phyloP scores from a whole-genome alignment of 1,140 invertebrate genomes.

The Caerostris extrusa region DNA sequence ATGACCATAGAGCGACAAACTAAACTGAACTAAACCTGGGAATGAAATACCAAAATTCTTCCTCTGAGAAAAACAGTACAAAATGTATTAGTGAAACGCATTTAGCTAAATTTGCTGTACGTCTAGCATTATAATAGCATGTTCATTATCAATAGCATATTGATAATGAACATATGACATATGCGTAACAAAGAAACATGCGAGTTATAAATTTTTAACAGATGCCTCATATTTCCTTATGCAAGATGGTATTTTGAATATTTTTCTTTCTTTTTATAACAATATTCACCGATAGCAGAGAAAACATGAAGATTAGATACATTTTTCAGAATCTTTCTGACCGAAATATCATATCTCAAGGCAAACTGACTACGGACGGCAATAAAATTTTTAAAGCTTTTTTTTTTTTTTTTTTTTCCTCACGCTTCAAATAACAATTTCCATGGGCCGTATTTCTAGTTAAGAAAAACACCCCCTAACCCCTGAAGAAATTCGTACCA shows the following conservation, averaged over 20 bases:
- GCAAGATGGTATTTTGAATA: not conserved
- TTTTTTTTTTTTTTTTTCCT: too few species aligned
- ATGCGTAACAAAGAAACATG: too few species aligned
- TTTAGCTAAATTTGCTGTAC: too few species aligned
- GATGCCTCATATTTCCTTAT: not conserved
- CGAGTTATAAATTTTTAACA: not conserved
- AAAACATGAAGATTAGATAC: not conserved
- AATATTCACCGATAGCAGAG: not conserved
- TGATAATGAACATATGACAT: too few species aligned
- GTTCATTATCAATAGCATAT: too few species aligned
- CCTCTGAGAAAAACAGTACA: too few species aligned
- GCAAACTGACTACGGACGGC: not conserved
- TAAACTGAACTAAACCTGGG: too few species aligned
- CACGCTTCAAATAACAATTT: conserved; percentile 46
- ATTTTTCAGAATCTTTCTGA: not conserved
- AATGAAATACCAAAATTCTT: too few species aligned
- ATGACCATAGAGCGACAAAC: too few species aligned
- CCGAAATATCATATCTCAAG: conserved; percentile 41
- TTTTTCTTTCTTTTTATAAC: not conserved
- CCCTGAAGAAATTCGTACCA: conserved; percentile 22
- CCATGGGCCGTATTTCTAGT: not conserved
- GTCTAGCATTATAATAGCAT: too few species aligned
- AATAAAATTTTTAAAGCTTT: conserved; percentile 7
- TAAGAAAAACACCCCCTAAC: conserved; percentile 41
- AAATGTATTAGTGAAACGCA: too few species aligned